Conservation (phyloP, 2,113 vertebrate genomes). For the Megatriorchis doriae region DNA sequence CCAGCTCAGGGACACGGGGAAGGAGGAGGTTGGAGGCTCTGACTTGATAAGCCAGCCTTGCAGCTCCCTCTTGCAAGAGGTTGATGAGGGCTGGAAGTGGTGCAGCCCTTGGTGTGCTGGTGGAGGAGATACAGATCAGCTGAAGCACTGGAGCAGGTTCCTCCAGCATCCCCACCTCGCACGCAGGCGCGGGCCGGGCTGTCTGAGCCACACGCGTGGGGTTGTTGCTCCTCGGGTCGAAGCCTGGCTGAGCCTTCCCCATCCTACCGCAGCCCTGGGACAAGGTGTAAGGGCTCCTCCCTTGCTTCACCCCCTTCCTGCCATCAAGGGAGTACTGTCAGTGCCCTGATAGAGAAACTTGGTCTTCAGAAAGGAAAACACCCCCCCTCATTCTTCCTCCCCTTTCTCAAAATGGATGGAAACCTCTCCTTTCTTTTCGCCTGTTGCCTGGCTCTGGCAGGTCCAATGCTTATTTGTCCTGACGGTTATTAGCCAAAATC, state of each 20-base stretch:
- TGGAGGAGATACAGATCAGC: background rate
- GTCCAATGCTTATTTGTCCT: background rate
- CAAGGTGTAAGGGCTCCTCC: background rate
- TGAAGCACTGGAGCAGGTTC: background rate
- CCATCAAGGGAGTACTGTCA: background rate
- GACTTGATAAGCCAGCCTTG: background rate
- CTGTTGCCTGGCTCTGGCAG: background rate
- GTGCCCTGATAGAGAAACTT: background rate
- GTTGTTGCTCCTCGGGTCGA: too few relatives aligned
- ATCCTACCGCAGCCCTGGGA: background rate
- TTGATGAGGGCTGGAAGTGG: background rate
- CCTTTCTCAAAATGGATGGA: background rate
- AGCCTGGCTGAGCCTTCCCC: background rate
- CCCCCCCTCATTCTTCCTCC: background rate
- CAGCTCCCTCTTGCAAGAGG: background rate
- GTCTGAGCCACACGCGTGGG: background rate
- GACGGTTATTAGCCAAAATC: background rate
- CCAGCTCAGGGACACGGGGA: background rate
- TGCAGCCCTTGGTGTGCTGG: background rate
- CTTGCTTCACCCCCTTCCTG: background rate
- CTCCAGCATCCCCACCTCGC: background rate
- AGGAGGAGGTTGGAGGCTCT: background rate
- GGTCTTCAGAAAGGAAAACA: background rate
- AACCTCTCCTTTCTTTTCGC: background rate
- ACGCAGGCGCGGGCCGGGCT: background rate